Evolutionary conservation across 2,888 invertebrate species (phyloP), one percentile per base, ranked within the genome.

Genomic region (Calameuta idolon): DNA sequence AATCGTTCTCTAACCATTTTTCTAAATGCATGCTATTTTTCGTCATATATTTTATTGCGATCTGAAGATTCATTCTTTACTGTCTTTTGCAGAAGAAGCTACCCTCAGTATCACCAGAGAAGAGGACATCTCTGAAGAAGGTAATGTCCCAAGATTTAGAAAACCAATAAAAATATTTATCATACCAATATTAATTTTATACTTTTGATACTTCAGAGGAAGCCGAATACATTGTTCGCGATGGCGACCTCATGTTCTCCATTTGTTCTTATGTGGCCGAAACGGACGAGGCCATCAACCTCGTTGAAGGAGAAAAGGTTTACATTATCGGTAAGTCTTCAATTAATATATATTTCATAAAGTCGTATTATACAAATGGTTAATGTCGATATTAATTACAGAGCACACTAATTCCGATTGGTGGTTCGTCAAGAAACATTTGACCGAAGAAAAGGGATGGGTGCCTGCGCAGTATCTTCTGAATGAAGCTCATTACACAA

Each of bases 361-460:
- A 55, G 55, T 73, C 30, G 55, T 75, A 12, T 78, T 76, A 68
- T 76, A 71, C 34, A 75, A 37, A 31, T 31, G 71, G 2, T 75
- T 69, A 31, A 15, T 30, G 11, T 74, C 76, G 9, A 37, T 55
- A 30, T 55, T 33, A 23, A 77, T 75, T 83, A 74, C 92, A 94
- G 96, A 97, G 92, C 96, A 95, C 76, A 95, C 96, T 75, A 97
- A 97, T 90, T 94, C 95, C 76, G 98, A 98, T 89, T 98, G 98
- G 97, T 98, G 98, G 97, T 97, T 96, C 88, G 97, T 98, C 0
- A 95, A 95, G 85, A 98, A 98, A 91, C 95, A 96, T 90, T 93
- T 97, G 35, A 97, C 97, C 0, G 96, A 97, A 90, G 97, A 98
- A 92, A 97, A 96, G 86, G 98, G 98, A 80, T 97, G 97, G 96